phyloP scores from a whole-genome alignment of 2,888 invertebrate genomes.

The Amiota communis region DNA sequence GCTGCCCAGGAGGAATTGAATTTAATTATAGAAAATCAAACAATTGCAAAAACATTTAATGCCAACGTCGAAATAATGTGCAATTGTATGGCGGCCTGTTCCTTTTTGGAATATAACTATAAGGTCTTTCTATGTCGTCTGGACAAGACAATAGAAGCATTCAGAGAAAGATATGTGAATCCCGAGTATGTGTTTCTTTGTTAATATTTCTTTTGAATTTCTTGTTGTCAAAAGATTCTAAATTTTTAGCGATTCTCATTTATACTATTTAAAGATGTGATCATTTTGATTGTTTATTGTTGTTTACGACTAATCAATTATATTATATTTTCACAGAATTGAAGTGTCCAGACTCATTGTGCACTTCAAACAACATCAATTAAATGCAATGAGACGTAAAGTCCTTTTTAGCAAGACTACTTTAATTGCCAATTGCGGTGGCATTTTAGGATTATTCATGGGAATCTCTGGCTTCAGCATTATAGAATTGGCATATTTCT shows the following conservation, averaged over 20 bases:
- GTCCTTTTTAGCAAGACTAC: slow-evolving; percentile 80
- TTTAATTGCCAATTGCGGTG: slow-evolving; percentile 81
- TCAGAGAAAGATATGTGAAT: slow-evolving; percentile 65
- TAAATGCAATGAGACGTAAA: slow-evolving; percentile 79
- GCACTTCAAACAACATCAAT: slow-evolving; percentile 82
- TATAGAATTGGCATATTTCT: slow-evolving; percentile 76
- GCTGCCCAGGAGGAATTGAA: slow-evolving; percentile 66
- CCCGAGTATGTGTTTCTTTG: slow-evolving; percentile 55
- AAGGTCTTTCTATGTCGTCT: slow-evolving; percentile 68
- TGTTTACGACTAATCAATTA: background rate
- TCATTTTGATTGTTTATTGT: background rate
- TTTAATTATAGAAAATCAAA: slow-evolving; percentile 62
- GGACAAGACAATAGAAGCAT: slow-evolving; percentile 58
- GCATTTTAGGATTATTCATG: slow-evolving; percentile 76
- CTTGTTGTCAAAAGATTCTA: no score
- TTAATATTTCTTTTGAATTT: no score
- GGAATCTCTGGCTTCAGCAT: slow-evolving; percentile 72
- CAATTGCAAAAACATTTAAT: slow-evolving; percentile 57
- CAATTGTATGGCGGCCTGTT: slow-evolving; percentile 70
- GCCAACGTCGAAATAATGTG: slow-evolving; percentile 58
- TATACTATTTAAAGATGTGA: no score
- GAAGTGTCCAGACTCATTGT: slow-evolving; percentile 78
- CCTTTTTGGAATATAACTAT: slow-evolving; percentile 69
- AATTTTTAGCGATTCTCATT: no score
- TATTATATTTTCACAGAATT: slow-evolving; percentile 67